Percentiles rank a stretch among this genome's conserved stretches.
Evolutionary conservation across 2,888 invertebrate species (phyloP).

Genomic region (Iphiclides podalirius): DNA sequence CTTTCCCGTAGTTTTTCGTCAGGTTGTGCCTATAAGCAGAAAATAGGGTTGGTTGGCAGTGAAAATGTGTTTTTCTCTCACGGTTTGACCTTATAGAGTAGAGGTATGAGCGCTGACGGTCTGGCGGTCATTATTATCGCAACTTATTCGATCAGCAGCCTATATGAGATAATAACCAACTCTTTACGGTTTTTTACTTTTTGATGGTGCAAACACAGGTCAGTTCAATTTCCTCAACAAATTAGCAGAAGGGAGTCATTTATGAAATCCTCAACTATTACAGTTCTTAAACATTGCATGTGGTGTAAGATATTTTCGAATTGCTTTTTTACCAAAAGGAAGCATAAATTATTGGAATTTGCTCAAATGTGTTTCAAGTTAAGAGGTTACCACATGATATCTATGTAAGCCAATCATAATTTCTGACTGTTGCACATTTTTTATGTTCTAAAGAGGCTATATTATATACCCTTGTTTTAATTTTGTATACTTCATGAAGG

Average conservation of each 20-base stretch:
- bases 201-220: slow-evolving; percentile 44
- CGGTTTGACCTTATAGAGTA: slow-evolving; percentile 57
- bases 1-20: slow-evolving; percentile 62
- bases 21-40: slow-evolving; percentile 39
- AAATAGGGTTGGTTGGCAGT: slow-evolving; percentile 38
- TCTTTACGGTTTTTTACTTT: slow-evolving; percentile 35
- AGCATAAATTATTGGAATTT: too few species aligned
- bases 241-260: slow-evolving; percentile 32
- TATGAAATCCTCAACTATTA: slow-evolving; percentile 27
- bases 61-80: slow-evolving; percentile 53
- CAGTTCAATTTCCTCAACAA: slow-evolving; percentile 41
- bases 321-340: not conserved
- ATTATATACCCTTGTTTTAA: not conserved
- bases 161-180: slow-evolving; percentile 33
- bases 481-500: too few species aligned
- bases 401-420: not conserved
- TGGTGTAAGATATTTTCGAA: slow-evolving; percentile 10
- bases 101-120: slow-evolving; percentile 42
- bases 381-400: slow-evolving; percentile 18
- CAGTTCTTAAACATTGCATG: slow-evolving; percentile 22
- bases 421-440: not conserved
- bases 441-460: not conserved
- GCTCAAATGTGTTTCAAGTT: slow-evolving; percentile 11
- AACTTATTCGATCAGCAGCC: slow-evolving; percentile 36
- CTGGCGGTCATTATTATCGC: slow-evolving; percentile 48